Percentiles rank a stretch among this genome's conserved stretches.
phyloP scores from a whole-genome alignment of 35 echinoderm and acorn worm species.

The Apostichopus japonicus region DNA sequence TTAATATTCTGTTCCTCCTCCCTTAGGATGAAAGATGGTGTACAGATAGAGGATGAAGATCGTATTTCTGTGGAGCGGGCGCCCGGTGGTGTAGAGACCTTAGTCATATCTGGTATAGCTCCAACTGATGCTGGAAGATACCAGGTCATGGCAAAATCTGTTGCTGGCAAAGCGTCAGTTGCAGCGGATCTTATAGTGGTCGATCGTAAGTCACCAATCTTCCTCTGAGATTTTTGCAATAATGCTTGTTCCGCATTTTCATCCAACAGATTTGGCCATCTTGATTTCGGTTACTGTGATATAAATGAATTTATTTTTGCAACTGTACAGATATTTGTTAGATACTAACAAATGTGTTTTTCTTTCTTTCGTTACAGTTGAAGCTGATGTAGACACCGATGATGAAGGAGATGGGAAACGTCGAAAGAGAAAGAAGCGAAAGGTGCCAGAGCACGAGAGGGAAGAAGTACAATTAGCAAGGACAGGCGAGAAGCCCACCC shows the following conservation, averaged over 20 bases:
- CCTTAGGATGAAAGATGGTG: constrained; percentile 89
- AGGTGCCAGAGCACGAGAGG: background rate
- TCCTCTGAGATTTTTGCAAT: too few species aligned
- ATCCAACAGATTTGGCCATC: too few species aligned
- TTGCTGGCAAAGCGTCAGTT: constrained; percentile 87
- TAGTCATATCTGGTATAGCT: constrained; percentile 74
- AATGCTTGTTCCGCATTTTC: too few species aligned
- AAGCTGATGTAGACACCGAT: constrained; percentile 85
- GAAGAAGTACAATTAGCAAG: background rate
- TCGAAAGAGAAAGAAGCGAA: constrained; percentile 46
- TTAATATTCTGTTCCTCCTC: background rate
- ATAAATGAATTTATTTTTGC: too few species aligned
- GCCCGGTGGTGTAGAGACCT: constrained; percentile 69
- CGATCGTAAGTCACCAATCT: constrained; percentile 61
- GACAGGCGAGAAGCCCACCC: constrained; percentile 14
- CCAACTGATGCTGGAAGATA: constrained; percentile 87
- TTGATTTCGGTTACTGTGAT: too few species aligned
- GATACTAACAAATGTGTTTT: background rate
- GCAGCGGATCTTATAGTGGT: constrained; percentile 78
- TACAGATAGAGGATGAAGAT: constrained; percentile 66
- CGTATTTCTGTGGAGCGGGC: constrained; percentile 78
- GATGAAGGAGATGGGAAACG: constrained; percentile 62
- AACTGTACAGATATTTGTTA: too few species aligned
- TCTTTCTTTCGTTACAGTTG: constrained; percentile 57
- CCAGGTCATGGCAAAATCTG: constrained; percentile 76